These are phyloP conservation scores for Ormyrus thymus DNA, from an alignment of 2,888 invertebrate genomes.

Conservation along the genomic window DNA sequence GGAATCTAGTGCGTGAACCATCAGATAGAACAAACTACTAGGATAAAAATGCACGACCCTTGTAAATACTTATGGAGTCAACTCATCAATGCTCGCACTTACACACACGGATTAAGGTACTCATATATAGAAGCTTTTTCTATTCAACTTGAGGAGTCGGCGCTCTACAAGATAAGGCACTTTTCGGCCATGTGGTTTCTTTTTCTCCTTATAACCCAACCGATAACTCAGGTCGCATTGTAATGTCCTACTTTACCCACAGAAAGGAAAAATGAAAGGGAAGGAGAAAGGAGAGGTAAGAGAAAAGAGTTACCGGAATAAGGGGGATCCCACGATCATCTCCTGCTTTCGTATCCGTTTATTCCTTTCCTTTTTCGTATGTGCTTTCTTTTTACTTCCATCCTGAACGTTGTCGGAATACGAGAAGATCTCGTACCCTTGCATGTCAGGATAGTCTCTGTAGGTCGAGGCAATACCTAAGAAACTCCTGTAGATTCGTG, in stretches of 20 bases:
- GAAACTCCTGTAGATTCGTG: no score
- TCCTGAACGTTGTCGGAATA: conserved; percentile 57
- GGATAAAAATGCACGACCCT: conserved; percentile 53
- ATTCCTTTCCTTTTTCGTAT: neutral
- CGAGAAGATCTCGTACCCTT: no score
- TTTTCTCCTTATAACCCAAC: conserved; percentile 34
- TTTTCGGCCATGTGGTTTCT: neutral
- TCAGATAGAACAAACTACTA: conserved; percentile 52
- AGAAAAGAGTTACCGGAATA: no score
- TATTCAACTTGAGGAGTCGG: neutral
- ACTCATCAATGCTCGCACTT: no score
- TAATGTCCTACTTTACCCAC: conserved; percentile 63
- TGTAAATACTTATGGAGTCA: conserved; percentile 62
- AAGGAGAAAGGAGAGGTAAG: conserved; percentile 1
- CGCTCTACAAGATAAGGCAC: conserved; percentile 30
- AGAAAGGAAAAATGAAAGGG: conserved; percentile 27
- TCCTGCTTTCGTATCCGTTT: neutral
- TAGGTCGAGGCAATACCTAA: no score
- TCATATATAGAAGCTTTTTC: no score
- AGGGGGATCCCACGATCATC: conserved; percentile 2
- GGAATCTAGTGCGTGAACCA: conserved; percentile 35
- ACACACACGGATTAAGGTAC: no score
- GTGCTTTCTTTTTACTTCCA: conserved; percentile 41
- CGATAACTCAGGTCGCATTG: conserved; percentile 65
- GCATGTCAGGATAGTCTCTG: no score